Evolutionary conservation across 2,797 vertebrate species (phyloP), one percentile per base, ranked within the genome.

Genomic region (Dendrocincla fuliginosa): DNA sequence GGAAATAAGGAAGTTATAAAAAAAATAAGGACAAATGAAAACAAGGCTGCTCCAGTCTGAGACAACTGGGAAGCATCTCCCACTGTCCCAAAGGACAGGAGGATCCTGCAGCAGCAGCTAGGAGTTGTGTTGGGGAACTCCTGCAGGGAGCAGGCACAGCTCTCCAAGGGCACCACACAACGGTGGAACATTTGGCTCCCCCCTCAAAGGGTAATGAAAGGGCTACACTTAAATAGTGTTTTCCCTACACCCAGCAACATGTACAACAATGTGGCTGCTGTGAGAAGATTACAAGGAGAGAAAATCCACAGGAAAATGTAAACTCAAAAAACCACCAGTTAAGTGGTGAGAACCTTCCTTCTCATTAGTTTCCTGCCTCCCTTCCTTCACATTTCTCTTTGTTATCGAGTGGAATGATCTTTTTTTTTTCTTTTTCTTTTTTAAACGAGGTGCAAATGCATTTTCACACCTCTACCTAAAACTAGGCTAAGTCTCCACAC

Each of bases 391-490:
- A 82, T 80, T 95, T 89, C 70, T 88, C 93, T 83, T 78, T 91
- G 69, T 85, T 95, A 84, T 16, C 5, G 28, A 79, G 47, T 49
- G 52, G 47, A 91, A 84, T 82, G 73, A 81, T 64, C 30, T 50
- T 75, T 81, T 83, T 80, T 59, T 59, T 84, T 33, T 76, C 77
- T 55, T 55, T 60, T 44, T n/a, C 10, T 85, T 41, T 81, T 80
- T 56, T 9, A 95, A 95, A 95, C 12, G 74, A 96, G 87, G 90
- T 94, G 93, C 42, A 95, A 97, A 97, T 93, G 87, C 82, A 96
- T 95, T 97, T 95, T 96, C 93, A 96, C 91, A 94, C 96, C 90
- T 96, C 81, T 67, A 47, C 60, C 59, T 63, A 93, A 89, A 94
- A 84, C 41, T 55, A 90, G 70, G 60, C 88, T 85, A 93, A 78